Percentiles rank a stretch among this genome's conserved stretches.
Conservation (phyloP, 2,113 vertebrate genomes). For the Chrysochloris asiatica region DNA sequence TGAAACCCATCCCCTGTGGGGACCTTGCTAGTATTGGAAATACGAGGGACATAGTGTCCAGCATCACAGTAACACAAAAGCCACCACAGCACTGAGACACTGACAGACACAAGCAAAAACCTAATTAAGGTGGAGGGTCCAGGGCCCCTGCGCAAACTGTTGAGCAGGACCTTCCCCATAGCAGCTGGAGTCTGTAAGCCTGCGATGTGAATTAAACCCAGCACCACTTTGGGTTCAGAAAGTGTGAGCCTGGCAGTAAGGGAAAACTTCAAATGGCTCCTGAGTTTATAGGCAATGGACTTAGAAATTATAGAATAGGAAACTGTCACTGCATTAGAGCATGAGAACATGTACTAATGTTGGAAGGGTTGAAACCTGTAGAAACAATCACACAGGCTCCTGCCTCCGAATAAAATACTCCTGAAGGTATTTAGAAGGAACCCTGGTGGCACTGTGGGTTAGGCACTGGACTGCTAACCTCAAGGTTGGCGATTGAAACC, state of each 20-base stretch:
- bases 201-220: neutral
- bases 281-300: neutral
- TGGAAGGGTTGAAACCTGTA: neutral
- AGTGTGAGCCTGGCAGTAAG: too few species aligned
- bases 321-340: neutral
- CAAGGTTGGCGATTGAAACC: too few species aligned
- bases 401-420: too few species aligned
- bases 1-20: neutral
- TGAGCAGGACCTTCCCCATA: accelerated
- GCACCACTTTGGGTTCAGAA: neutral
- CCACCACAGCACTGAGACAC: too few species aligned
- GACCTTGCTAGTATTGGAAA: too few species aligned
- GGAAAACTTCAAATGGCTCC: too few species aligned
- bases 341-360: too few species aligned
- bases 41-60: neutral
- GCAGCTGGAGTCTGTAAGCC: neutral
- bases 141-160: accelerated
- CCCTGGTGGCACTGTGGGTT: too few species aligned
- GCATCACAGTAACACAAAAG: neutral
- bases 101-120: neutral
- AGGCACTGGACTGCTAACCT: too few species aligned
- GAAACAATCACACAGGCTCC: neutral
- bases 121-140: neutral
- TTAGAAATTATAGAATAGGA: neutral
- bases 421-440: too few species aligned